These are phyloP conservation scores for Parnassius smintheus DNA, from an alignment of 2,888 invertebrate genomes.

Conservation along the genomic window DNA sequence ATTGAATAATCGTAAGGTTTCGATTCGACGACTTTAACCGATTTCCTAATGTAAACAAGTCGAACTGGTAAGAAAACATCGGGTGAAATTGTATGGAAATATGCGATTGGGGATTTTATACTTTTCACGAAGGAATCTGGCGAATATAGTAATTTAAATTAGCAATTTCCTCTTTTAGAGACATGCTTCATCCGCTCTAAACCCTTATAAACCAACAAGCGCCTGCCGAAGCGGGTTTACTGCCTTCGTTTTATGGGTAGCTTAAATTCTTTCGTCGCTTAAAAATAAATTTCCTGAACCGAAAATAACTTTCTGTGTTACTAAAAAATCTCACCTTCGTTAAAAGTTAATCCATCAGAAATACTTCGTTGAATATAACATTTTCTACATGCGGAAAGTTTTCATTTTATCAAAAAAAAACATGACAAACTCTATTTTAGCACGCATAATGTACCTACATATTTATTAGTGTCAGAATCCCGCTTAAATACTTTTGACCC, in stretches of 20 bases:
- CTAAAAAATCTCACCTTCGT: slow-evolving; percentile 3
- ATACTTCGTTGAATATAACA: too few species aligned
- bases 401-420: too few species aligned
- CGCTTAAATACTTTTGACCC: too few species aligned
- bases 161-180: slow-evolving; percentile 33
- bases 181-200: slow-evolving; percentile 25
- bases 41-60: slow-evolving; percentile 29
- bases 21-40: neutral
- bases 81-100: slow-evolving; percentile 36
- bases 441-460: too few species aligned
- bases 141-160: slow-evolving; percentile 32
- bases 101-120: slow-evolving; percentile 32
- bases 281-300: slow-evolving; percentile 22
- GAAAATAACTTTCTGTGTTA: slow-evolving; percentile 9
- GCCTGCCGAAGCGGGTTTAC: slow-evolving; percentile 17
- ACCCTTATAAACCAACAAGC: slow-evolving; percentile 26
- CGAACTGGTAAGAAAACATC: slow-evolving; percentile 34
- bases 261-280: slow-evolving; percentile 25
- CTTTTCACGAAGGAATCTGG: slow-evolving; percentile 29
- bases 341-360: slow-evolving; percentile 8
- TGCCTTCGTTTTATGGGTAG: slow-evolving; percentile 25
- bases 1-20: neutral
- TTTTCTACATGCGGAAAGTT: too few species aligned
- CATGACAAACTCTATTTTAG: too few species aligned
- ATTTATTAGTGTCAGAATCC: too few species aligned